These are phyloP conservation scores for Drosophila fulvimacula DNA, from an alignment of 2,888 invertebrate genomes.

Conservation along the genomic window DNA sequence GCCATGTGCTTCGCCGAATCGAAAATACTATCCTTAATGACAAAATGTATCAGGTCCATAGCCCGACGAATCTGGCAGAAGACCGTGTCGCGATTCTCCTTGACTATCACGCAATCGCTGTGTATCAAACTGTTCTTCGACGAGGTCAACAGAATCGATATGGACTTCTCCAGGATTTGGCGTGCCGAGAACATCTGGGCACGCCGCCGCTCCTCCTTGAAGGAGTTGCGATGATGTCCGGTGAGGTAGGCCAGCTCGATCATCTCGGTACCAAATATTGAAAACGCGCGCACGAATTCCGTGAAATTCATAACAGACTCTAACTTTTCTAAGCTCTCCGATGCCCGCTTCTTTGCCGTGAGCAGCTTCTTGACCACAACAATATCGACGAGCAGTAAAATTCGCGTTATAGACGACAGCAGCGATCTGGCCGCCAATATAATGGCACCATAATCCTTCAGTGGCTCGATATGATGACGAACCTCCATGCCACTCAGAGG, in stretches of 20 bases:
- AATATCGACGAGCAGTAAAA: conserved; percentile 97
- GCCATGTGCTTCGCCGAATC: conserved; percentile 86
- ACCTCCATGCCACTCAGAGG: conserved; percentile 86
- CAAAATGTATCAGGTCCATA: conserved; percentile 98
- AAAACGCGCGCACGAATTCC: conserved; percentile 99
- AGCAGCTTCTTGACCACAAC: conserved; percentile 98
- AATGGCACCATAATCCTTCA: conserved; percentile 90
- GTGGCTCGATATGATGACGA: conserved; percentile 87
- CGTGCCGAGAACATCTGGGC: conserved; percentile 99
- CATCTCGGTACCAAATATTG: conserved; percentile 99
- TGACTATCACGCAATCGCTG: conserved; percentile 95
- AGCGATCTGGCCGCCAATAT: conserved; percentile 97
- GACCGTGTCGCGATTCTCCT: conserved; percentile 98
- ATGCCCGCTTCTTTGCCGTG: conserved; percentile 97
- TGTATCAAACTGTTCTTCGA: conserved; percentile 98
- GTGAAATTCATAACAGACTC: conserved; percentile 96
- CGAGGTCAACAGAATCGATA: conserved; percentile 97
- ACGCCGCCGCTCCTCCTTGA: conserved; percentile 96
- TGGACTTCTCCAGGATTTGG: conserved; percentile 97
- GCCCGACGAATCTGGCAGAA: conserved; percentile 99
- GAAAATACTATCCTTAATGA: conserved; percentile 97
- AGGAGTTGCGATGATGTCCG: conserved; percentile 91
- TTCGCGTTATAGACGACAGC: conserved; percentile 97
- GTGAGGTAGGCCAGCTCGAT: conserved; percentile 98
- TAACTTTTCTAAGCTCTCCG: conserved; percentile 92